Conservation (phyloP, 37 sponge, comb jelly and placozoan species). For the Halisarca cf. caerulea region DNA sequence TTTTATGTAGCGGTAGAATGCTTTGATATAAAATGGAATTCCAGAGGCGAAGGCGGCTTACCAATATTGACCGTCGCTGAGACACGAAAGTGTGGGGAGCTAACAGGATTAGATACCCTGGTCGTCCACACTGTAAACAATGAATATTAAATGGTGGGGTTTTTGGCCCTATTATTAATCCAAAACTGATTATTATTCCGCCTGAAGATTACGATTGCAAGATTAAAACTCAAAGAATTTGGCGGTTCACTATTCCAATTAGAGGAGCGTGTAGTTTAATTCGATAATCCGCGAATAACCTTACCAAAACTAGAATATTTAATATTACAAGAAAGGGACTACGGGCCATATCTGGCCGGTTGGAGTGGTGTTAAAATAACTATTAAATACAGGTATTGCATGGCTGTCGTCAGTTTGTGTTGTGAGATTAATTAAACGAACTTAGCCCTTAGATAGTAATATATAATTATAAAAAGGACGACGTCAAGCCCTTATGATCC, state of each 20-base stretch:
- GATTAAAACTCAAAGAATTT: conserved; percentile 86
- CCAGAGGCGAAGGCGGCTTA: conserved; percentile 76
- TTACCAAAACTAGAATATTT: conserved; percentile 77
- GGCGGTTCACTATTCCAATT: conserved; percentile 87
- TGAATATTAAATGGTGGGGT: conserved; percentile 28
- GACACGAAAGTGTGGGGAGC: conserved; percentile 82
- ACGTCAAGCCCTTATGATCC: conserved; percentile 87
- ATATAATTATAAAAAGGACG: conserved; percentile 37
- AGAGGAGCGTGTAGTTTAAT: conserved; percentile 93
- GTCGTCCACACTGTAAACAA: conserved; percentile 86
- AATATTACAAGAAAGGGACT: conserved; percentile 1
- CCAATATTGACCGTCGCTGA: conserved; percentile 48
- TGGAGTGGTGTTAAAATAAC: conserved; percentile 5
- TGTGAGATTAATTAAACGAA: conserved; percentile 73
- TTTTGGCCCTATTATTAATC: no score
- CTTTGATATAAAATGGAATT: conserved; percentile 69
- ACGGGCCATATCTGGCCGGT: no score
- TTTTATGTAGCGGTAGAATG: conserved; percentile 81
- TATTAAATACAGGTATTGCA: conserved; percentile 78
- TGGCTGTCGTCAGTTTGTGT: conserved; percentile 88
- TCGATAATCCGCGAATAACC: conserved; percentile 80
- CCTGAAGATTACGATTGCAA: conserved; percentile 89
- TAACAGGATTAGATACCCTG: conserved; percentile 87
- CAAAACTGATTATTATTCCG: conserved; percentile 44
- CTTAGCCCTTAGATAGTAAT: conserved; percentile 47